These are phyloP conservation scores for Dryobates pubescens DNA, from an alignment of 2,797 vertebrate species.

Conservation along the genomic window DNA sequence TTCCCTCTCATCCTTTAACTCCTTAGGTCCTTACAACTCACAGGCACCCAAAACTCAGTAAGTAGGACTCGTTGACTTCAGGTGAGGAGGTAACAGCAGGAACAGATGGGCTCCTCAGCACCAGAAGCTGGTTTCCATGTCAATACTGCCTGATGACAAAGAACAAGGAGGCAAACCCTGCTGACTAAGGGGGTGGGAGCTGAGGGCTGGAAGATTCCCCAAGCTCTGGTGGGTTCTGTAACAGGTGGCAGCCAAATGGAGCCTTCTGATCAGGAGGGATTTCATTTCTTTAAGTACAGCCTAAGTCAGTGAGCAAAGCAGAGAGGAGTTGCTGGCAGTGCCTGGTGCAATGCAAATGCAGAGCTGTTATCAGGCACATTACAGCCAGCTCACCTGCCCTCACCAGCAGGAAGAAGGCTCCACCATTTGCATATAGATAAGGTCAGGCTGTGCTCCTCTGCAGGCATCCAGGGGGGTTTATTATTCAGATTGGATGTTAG, in stretches of 20 bases:
- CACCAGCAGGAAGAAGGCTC: background rate
- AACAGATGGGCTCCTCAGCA: slow-evolving; percentile 25
- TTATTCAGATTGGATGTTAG: background rate
- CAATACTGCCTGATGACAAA: background rate
- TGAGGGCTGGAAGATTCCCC: background rate
- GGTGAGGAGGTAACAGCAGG: background rate
- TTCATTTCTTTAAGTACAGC: background rate
- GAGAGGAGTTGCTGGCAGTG: background rate
- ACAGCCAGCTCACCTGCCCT: background rate
- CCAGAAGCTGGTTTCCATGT: background rate
- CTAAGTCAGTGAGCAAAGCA: background rate
- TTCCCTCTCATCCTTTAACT: background rate
- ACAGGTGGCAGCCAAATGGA: slow-evolving; percentile 32
- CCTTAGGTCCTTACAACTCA: background rate
- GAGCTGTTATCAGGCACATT: background rate
- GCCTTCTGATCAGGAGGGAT: slow-evolving; percentile 2
- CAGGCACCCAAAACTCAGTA: background rate
- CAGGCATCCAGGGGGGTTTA: background rate
- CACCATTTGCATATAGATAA: slow-evolving; percentile 43
- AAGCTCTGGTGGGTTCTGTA: background rate
- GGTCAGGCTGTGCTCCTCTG: background rate
- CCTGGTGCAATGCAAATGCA: background rate
- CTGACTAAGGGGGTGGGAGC: slow-evolving; percentile 4
- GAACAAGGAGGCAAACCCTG: background rate
- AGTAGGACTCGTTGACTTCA: background rate